Evolutionary conservation across 1,140 invertebrate species (phyloP).

Genomic region (Dufourea novaeangliae): DNA sequence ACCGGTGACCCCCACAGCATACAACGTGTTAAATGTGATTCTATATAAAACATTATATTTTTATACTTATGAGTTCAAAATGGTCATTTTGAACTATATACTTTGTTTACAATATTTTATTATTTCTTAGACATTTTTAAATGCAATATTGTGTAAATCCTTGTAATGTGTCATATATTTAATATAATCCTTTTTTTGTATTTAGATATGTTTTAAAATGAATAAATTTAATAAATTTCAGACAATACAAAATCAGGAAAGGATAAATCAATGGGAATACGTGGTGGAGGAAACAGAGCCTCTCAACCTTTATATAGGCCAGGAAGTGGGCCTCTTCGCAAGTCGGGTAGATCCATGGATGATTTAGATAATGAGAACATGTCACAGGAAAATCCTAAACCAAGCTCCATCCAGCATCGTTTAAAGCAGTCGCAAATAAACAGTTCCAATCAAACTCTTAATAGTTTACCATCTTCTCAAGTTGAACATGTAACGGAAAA

Average conservation of each 20-base stretch:
- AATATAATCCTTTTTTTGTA: background rate
- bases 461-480: constrained; percentile 57
- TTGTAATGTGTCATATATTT: constrained; percentile 18
- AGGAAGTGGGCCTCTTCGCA: constrained; percentile 84
- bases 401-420: constrained; percentile 74
- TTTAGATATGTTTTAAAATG: background rate
- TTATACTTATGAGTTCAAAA: background rate
- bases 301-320: constrained; percentile 84
- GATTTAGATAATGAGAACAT: constrained; percentile 79
- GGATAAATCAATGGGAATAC: constrained; percentile 72
- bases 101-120: background rate
- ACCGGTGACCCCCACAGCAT: too few relatives aligned
- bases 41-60: too few relatives aligned
- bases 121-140: background rate
- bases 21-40: too few relatives aligned
- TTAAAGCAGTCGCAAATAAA: constrained; percentile 68
- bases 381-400: constrained; percentile 70
- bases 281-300: constrained; percentile 75
- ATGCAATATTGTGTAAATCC: constrained; percentile 5
- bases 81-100: background rate
- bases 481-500: constrained; percentile 72
- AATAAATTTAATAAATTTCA: constrained; percentile 19
- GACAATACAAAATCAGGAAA: constrained; percentile 64
- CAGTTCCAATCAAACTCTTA: constrained; percentile 58
- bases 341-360: constrained; percentile 80